Percentiles rank a stretch among this genome's conserved stretches.
Evolutionary conservation across 2,113 vertebrate species (phyloP).

Genomic region (Rhinogobius similis): DNA sequence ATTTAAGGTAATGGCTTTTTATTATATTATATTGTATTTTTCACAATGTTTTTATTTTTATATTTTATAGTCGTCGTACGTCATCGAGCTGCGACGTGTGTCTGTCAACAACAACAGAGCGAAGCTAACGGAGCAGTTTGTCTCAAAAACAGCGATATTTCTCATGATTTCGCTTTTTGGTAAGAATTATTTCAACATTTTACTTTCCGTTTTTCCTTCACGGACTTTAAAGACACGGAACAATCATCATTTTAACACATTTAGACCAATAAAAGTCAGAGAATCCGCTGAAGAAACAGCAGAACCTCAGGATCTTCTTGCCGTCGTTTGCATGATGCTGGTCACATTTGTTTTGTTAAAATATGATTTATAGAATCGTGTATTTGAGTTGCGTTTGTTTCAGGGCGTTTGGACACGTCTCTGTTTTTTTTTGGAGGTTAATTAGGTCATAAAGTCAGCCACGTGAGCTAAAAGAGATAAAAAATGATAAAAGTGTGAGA

Average conservation of each 20-base stretch:
- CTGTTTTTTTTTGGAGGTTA: neutral
- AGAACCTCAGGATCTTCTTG: neutral
- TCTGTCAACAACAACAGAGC: conserved; percentile 31
- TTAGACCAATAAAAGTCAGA: neutral
- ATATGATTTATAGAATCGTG: neutral
- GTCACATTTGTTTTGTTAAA: neutral
- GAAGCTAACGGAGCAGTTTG: conserved; percentile 16
- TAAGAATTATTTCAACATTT: conserved; percentile 10
- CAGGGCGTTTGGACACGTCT: neutral
- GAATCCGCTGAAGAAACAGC: neutral
- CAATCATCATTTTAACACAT: neutral
- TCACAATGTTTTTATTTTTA: neutral
- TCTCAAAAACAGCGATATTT: neutral
- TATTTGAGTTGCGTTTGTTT: neutral
- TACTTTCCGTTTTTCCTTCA: neutral
- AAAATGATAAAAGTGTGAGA: neutral
- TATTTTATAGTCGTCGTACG: neutral
- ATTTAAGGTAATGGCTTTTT: too few species aligned
- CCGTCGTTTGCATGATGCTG: neutral
- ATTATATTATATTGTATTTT: too few species aligned
- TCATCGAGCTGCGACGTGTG: conserved; percentile 29
- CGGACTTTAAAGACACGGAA: neutral
- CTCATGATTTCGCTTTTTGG: conserved; percentile 6
- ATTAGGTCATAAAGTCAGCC: neutral
- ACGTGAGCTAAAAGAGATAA: neutral